These are phyloP conservation scores for Pyrrhia umbra DNA, from an alignment of 2,888 invertebrate species.

Conservation along the genomic window DNA sequence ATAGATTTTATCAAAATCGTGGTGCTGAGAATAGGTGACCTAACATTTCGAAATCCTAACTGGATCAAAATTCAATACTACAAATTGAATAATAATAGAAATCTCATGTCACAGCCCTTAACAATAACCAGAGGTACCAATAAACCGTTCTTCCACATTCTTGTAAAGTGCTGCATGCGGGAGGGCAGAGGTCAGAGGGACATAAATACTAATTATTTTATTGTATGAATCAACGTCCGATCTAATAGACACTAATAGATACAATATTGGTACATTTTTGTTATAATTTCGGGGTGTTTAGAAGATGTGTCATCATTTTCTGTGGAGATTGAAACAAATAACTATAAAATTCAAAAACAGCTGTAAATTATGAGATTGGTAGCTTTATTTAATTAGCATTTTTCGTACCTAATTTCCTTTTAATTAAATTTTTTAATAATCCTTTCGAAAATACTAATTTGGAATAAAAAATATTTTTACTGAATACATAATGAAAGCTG, in stretches of 20 bases:
- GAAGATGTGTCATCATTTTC: neutral
- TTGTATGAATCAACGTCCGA: slow-evolving; percentile 62
- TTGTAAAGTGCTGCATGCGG: slow-evolving; percentile 73
- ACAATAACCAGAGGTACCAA: slow-evolving; percentile 55
- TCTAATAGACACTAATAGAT: slow-evolving; percentile 41
- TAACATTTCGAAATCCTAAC: too few relatives aligned
- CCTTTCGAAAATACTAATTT: too few relatives aligned
- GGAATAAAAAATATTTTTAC: too few relatives aligned
- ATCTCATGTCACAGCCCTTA: slow-evolving; percentile 41
- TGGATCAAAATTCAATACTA: too few relatives aligned
- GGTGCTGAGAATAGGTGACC: too few relatives aligned
- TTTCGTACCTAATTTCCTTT: too few relatives aligned
- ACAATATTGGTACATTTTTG: slow-evolving; percentile 40
- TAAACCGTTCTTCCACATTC: slow-evolving; percentile 72
- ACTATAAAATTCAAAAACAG: too few relatives aligned
- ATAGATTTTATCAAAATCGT: too few relatives aligned
- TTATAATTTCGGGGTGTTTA: slow-evolving; percentile 13
- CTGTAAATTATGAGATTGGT: too few relatives aligned
- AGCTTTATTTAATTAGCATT: too few relatives aligned
- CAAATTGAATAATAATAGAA: neutral
- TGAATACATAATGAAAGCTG: too few relatives aligned
- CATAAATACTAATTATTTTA: slow-evolving; percentile 84
- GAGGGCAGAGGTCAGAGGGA: slow-evolving; percentile 67
- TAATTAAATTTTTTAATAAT: too few relatives aligned
- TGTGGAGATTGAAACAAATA: neutral